Percentiles rank a stretch among this genome's conserved stretches.
These are phyloP conservation scores for Penaeus monodon DNA, from an alignment of 2,888 invertebrate genomes.

Conservation along the genomic window DNA sequence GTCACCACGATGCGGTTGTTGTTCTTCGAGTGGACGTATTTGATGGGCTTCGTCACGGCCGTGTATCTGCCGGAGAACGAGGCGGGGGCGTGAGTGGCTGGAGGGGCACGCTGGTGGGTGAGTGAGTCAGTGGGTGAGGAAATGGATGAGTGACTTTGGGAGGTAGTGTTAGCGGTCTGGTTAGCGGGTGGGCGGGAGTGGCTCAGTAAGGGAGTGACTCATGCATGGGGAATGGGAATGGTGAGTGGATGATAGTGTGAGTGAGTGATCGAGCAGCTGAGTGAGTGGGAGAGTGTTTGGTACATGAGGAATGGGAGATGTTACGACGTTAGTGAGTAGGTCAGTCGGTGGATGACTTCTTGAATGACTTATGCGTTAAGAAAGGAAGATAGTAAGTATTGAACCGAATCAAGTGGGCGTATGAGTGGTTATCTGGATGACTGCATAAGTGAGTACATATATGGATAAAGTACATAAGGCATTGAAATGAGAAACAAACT, in stretches of 20 bases:
- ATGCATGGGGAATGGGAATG: background rate
- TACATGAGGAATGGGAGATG: background rate
- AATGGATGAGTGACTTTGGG: background rate
- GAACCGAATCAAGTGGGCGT: background rate
- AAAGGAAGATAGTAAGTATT: background rate
- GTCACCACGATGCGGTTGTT: conserved; percentile 93
- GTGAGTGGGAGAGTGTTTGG: background rate
- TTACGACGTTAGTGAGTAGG: background rate
- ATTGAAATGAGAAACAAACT: too few relatives aligned
- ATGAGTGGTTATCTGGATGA: background rate
- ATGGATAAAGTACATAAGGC: background rate
- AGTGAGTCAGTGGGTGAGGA: too few relatives aligned
- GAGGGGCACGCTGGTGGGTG: too few relatives aligned
- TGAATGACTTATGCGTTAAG: background rate
- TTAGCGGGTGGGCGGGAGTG: background rate
- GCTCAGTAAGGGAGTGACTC: background rate
- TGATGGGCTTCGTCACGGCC: conserved; percentile 98
- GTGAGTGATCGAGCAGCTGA: too few relatives aligned
- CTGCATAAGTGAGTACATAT: background rate
- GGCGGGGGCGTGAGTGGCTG: background rate
- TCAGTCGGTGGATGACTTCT: background rate
- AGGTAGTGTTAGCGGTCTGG: background rate
- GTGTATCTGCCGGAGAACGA: conserved; percentile 79
- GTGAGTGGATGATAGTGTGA: too few relatives aligned
- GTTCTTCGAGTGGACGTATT: conserved; percentile 98